Evolutionary conservation across 2,888 invertebrate species (phyloP), one percentile per base, ranked within the genome.

Genomic region (Rhyacophila evoluta): DNA sequence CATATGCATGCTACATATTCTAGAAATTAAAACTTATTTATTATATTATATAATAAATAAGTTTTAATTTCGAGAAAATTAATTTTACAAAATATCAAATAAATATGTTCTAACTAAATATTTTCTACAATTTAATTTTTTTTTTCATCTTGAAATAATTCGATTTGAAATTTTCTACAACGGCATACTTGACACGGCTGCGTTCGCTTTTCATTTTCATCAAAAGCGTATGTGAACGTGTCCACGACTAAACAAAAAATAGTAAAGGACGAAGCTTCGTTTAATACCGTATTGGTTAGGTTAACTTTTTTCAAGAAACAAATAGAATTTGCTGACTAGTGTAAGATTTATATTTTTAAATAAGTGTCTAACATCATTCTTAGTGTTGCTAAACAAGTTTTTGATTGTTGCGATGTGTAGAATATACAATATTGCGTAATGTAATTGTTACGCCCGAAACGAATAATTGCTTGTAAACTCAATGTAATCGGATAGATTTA

Each of bases 381-480:
- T 28, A 28, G 33, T 69, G 12, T 36, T 11, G 15, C 4, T 36
- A 6, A 55, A 33, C 11, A 36, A 41, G 55, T 76, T 72, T 27
- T 36, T 39, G 11, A 19, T 6, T 55, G 19, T 25, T 25, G 33
- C 55, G 37, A 67, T 15, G 27, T 27, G 41, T 74, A 70, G 12
- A 72, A 72, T 55, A 55, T 68, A 25, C 71, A 68, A 68, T 77
- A 74, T 77, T 77, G 68, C 77, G 75, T 80, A 77, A 80, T 80
- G 80, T 80, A 80, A 74, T 80, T 77, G 74, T 74, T 77, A 77
- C 80, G 80, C 80, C 80, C 80, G 80, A 77, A 70, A 38, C 73
- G 70, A 19, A 74, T 80, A 77, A 80, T 74, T 77, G 80, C 73
- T 74, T 77, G 33, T 77, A 80, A 80, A 80, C 74, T 80, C 38